Evolutionary conservation across 2,113 vertebrate species (phyloP).

Genomic region (Callithrix jacchus): DNA sequence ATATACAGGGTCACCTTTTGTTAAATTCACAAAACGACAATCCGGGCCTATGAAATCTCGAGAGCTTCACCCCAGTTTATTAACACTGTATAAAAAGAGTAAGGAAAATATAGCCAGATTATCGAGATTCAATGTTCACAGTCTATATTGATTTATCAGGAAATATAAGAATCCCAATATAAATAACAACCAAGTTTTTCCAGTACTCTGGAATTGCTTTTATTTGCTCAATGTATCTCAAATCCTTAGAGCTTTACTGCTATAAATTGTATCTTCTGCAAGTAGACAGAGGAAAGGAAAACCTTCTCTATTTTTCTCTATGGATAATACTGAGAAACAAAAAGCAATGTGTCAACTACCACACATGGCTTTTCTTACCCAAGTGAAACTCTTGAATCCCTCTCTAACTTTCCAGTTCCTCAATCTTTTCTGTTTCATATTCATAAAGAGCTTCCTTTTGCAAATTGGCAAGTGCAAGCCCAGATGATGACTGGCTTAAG

Average conservation of each 20-base stretch:
- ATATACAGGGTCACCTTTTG: slow-evolving; percentile 92
- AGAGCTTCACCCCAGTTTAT: slow-evolving; percentile 92
- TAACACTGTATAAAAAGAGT: slow-evolving; percentile 86
- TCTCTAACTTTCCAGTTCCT: too few species aligned
- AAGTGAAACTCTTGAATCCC: too few species aligned
- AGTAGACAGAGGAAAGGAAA: background rate
- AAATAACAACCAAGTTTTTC: background rate
- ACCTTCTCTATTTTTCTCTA: too few species aligned
- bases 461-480: background rate
- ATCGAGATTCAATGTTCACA: background rate
- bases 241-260: background rate
- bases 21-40: slow-evolving; percentile 95
- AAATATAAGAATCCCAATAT: background rate
- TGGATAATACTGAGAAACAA: too few species aligned
- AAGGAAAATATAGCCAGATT: background rate
- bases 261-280: background rate
- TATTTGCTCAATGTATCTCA: background rate
- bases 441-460: slow-evolving; percentile 13
- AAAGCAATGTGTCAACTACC: too few species aligned
- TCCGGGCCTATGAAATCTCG: slow-evolving; percentile 93
- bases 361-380: too few species aligned
- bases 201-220: background rate
- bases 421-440: background rate
- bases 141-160: background rate
- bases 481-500: background rate